phyloP scores from a whole-genome alignment of 2,888 invertebrate genomes.

The Aricia artaxerxes region DNA sequence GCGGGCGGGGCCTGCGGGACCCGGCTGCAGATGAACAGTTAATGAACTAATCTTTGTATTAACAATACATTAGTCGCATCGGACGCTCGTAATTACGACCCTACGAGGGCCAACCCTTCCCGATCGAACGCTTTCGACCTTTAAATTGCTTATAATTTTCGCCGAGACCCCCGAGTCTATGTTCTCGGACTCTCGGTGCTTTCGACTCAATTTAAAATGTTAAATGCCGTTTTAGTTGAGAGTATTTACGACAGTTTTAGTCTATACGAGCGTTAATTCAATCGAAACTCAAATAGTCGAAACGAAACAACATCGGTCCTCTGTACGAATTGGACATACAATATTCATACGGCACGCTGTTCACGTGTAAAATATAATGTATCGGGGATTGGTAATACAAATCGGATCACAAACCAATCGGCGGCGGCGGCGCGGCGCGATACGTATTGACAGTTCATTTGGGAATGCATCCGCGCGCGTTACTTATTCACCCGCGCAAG shows the following conservation, averaged over 20 bases:
- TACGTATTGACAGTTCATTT: slow-evolving; percentile 77
- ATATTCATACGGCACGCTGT: slow-evolving; percentile 8
- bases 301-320: background rate
- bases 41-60: slow-evolving; percentile 80
- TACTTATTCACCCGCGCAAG: slow-evolving; percentile 76
- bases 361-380: slow-evolving; percentile 37
- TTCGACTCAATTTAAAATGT: background rate
- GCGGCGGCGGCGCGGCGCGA: slow-evolving; percentile 59
- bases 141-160: slow-evolving; percentile 44
- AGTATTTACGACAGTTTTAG: background rate
- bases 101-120: slow-evolving; percentile 46
- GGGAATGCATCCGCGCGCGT: slow-evolving; percentile 68
- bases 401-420: slow-evolving; percentile 75
- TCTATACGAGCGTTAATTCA: background rate
- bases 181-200: background rate
- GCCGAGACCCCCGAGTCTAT: slow-evolving; percentile 25
- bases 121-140: slow-evolving; percentile 41
- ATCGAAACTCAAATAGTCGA: background rate
- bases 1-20: slow-evolving; percentile 47
- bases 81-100: slow-evolving; percentile 60
- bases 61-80: slow-evolving; percentile 78
- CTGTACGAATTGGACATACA: background rate
- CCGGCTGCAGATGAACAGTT: slow-evolving; percentile 69
- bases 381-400: slow-evolving; percentile 59
- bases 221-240: background rate